phyloP scores from a whole-genome alignment of 2,113 vertebrate species.

The Eidolon helvum region DNA sequence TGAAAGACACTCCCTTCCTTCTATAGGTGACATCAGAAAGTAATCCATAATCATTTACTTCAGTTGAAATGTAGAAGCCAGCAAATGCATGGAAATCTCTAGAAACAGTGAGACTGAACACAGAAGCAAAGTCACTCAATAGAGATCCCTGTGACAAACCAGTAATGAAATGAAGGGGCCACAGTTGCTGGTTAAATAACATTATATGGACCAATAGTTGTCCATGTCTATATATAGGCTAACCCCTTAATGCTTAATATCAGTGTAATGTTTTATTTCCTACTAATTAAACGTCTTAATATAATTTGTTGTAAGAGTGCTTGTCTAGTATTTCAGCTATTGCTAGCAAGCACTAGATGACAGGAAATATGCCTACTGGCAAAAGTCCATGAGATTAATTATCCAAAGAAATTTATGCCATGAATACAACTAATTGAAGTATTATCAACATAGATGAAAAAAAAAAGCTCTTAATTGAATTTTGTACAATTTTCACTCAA shows the following conservation, averaged over 20 bases:
- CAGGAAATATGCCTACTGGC: slow-evolving; percentile 50
- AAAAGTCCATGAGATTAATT: slow-evolving; percentile 61
- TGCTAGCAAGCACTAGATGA: slow-evolving; percentile 14
- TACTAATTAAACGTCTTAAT: slow-evolving; percentile 65
- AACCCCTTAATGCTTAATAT: slow-evolving; percentile 47
- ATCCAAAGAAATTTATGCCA: slow-evolving; percentile 46
- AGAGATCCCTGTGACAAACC: neutral
- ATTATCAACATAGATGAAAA: slow-evolving; percentile 44
- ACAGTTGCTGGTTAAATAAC: neutral
- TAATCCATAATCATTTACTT: neutral
- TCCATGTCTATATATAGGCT: neutral
- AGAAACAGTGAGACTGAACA: neutral
- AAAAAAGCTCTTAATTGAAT: slow-evolving; percentile 56
- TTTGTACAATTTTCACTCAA: slow-evolving; percentile 38
- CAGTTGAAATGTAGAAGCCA: neutral
- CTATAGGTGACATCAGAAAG: neutral
- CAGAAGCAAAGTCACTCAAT: neutral
- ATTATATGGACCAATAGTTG: neutral
- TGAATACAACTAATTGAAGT: slow-evolving; percentile 48
- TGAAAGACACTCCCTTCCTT: neutral
- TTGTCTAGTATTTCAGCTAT: slow-evolving; percentile 54
- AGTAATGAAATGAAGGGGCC: neutral
- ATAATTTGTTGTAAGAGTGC: slow-evolving; percentile 46
- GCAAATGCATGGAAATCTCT: neutral
- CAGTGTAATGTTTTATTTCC: slow-evolving; percentile 55